A percentile compares a stretch with the other conserved stretches of the same genome.
Conservation (phyloP, 2,888 invertebrate genomes). For the Agrotis clavis region DNA sequence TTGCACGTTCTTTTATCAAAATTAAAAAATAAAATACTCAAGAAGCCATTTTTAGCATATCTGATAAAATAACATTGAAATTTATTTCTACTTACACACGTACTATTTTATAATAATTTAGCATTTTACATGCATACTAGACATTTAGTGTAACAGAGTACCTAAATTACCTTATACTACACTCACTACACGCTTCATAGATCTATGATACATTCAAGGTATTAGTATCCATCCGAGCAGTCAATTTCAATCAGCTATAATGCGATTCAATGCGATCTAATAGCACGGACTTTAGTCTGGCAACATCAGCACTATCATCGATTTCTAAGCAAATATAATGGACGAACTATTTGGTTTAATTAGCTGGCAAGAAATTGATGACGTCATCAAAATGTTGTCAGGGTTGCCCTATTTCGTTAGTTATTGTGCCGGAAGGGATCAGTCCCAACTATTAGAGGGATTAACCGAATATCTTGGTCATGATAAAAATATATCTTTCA, state of each 20-base stretch:
- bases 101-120: too few relatives aligned
- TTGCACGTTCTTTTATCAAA: too few relatives aligned
- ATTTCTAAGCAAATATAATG: conserved; percentile 29
- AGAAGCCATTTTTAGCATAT: too few relatives aligned
- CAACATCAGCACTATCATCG: not conserved
- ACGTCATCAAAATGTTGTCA: conserved; percentile 51
- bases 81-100: too few relatives aligned
- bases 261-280: not conserved
- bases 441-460: conserved; percentile 41
- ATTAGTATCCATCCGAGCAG: not conserved
- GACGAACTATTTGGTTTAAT: conserved; percentile 33
- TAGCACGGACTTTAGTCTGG: not conserved
- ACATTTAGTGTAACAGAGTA: too few relatives aligned
- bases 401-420: conserved; percentile 61
- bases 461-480: conserved; percentile 2
- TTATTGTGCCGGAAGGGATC: conserved; percentile 69
- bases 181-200: not conserved
- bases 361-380: conserved; percentile 43
- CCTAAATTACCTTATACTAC: not conserved
- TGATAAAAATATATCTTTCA: not conserved
- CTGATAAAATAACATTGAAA: too few relatives aligned
- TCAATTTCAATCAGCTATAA: conserved; percentile 26
- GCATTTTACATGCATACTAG: too few relatives aligned
- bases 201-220: not conserved
- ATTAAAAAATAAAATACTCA: too few relatives aligned